Base-by-base conservation (phyloP, 2,888 invertebrate species). In the Phortica okadai region DNA sequence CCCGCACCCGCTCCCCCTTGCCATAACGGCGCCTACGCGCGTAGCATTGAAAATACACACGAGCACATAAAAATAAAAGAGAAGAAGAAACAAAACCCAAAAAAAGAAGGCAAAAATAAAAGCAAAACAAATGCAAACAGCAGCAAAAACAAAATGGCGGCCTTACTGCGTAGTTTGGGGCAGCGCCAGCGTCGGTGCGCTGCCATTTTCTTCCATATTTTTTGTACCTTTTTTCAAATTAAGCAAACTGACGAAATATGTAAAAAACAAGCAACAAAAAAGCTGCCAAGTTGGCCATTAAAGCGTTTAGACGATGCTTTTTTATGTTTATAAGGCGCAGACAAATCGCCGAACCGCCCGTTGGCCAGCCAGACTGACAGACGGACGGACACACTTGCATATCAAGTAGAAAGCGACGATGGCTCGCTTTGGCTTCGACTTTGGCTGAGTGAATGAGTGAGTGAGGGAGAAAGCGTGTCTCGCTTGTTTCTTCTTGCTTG, bases 141-240 rank as follows among this genome's bases (percentile, higher is more conserved):
- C 33, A 66, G 8, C 45, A 25, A 82, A 84, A 77, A 76, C 84
- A 86, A 86, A 86, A 86, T 86, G 88, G 85, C 85, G 81, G 80
- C 81, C 85, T 80, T 81, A 88, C 81, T 86, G 88, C 88, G 85
- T 83, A 79, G 85, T 78, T 69, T 82, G 82, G 75, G 78, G 76
- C 73, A 79, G 70, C 54, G 70, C 70, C 54, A 72, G 8, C 79
- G 82, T 83, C 84, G 78, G 70, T 73, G 76, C 79, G 75, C 82
- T 82, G 86, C 88, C 88, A 86, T 86, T 86, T 86, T 88, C 83
- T 83, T 83, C 42, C 7, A n/a, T 85, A 8, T 62, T 25, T 4
- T 33, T 33, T 33, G 33, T 33, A 33, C 33, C 33, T 33, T 33
- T 33, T 33, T 33, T 33, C 33, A 5, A 33, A 33, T 33, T 33